Conservation (phyloP, 1,140 invertebrate genomes). For the Calephelis virginiensis region DNA sequence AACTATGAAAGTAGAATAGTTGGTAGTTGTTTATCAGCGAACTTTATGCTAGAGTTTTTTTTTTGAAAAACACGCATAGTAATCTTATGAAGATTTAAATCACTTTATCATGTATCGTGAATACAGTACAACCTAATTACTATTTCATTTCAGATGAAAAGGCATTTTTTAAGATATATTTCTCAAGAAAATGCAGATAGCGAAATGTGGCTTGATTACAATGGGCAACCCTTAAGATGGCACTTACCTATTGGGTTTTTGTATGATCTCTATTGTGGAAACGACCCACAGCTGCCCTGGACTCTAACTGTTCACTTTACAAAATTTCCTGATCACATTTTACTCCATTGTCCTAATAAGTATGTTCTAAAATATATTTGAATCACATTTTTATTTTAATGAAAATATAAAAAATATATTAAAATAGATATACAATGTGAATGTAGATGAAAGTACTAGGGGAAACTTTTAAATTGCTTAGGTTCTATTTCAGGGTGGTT, state of each 20-base stretch:
- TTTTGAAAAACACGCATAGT: too few relatives aligned
- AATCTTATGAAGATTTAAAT: neutral
- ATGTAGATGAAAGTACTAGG: too few relatives aligned
- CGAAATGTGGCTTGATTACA: slow-evolving; percentile 97
- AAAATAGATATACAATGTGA: too few relatives aligned
- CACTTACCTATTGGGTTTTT: slow-evolving; percentile 98
- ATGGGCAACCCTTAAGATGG: slow-evolving; percentile 95
- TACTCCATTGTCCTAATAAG: slow-evolving; percentile 89
- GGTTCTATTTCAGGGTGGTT: too few relatives aligned
- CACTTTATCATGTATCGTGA: neutral
- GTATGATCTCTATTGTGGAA: slow-evolving; percentile 87
- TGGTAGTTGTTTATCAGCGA: too few relatives aligned
- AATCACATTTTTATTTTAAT: too few relatives aligned
- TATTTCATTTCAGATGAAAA: slow-evolving; percentile 84
- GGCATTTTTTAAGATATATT: slow-evolving; percentile 92
- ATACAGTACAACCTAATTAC: neutral
- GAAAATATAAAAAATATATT: too few relatives aligned
- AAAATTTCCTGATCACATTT: slow-evolving; percentile 89
- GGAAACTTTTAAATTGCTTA: too few relatives aligned
- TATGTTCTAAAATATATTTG: slow-evolving; percentile 55
- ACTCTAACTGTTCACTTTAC: slow-evolving; percentile 96
- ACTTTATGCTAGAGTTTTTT: too few relatives aligned
- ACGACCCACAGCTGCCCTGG: slow-evolving; percentile 92
- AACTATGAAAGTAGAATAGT: neutral
- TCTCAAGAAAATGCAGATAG: slow-evolving; percentile 89